phyloP scores from a whole-genome alignment of 2,797 vertebrate genomes.

The Aulostomus chinensis region DNA sequence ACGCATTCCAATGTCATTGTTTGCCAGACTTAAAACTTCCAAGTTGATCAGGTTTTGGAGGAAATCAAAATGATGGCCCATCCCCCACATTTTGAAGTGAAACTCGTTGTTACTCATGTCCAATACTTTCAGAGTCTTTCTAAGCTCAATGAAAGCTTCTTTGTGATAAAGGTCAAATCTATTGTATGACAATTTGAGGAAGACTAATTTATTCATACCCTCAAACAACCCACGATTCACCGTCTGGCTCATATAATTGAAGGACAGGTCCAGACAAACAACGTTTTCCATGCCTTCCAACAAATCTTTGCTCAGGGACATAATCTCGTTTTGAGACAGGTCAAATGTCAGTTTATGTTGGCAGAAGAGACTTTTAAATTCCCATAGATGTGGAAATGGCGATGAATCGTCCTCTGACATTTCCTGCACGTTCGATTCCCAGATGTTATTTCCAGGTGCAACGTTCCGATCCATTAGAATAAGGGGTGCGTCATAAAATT shows the following conservation, averaged over 20 bases:
- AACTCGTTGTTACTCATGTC: constrained; percentile 84
- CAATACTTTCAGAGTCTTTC: constrained; percentile 72
- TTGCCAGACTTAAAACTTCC: constrained; percentile 76
- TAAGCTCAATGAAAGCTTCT: constrained; percentile 73
- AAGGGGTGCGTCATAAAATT: constrained; percentile 1
- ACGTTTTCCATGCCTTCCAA: constrained; percentile 79
- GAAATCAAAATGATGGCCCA: constrained; percentile 81
- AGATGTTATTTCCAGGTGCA: not conserved
- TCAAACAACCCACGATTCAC: constrained; percentile 64
- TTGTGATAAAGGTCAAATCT: constrained; percentile 81
- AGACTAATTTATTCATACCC: constrained; percentile 62
- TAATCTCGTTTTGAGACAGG: constrained; percentile 83
- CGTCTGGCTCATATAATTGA: constrained; percentile 83
- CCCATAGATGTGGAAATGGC: constrained; percentile 30
- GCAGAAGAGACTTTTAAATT: constrained; percentile 61
- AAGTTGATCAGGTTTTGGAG: constrained; percentile 67
- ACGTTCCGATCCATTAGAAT: constrained; percentile 17
- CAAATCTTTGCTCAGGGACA: constrained; percentile 59
- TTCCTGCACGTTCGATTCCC: constrained; percentile 19
- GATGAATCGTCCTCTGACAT: not conserved
- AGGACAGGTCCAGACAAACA: constrained; percentile 82
- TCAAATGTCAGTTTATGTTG: constrained; percentile 58
- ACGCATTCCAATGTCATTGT: constrained; percentile 79
- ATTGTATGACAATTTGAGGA: constrained; percentile 81
- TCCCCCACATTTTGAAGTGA: constrained; percentile 82